Base-by-base conservation (phyloP, 2,113 vertebrate genomes). In the Zingel zingel region DNA sequence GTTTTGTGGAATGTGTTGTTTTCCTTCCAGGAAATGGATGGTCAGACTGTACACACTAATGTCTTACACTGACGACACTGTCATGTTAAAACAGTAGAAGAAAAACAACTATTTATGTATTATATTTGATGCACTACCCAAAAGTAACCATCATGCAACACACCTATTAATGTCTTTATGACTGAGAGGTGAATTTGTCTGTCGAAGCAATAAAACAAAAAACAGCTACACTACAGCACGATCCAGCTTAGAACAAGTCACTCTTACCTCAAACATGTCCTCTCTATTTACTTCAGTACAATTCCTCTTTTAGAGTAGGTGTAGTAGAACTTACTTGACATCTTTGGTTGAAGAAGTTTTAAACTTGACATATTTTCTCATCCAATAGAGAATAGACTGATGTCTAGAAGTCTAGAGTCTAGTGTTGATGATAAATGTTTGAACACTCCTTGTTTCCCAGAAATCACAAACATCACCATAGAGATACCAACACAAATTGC, bases 401-500 rank as follows among this genome's bases (percentile, higher is more conserved):
- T 51, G 5, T n/a, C 48, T 39, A 10, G 39, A 39, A 11, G 39
- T 43, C 23, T 15, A 5, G 27, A 14, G 45, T 53, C 13, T 11
- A 8, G 47, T 11, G 25, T 21, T 30, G 6, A 54, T 16, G 57
- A 39, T 21, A 25, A 72, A 74, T 25, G 6, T 72, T 16, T 82
- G 30, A 79, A 77, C 45, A 18, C 50, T 58, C 47, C 27, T 27
- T 48, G 14, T 39, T 30, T 66, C 61, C 57, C 18, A 19, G 65
- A 78, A 84, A 61, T 84, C 14, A 70, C 48, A 75, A 83, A 83
- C 7, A 61, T 90, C 68, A 79, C 82, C 81, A 83, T 76, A 25
- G 88, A 48, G 82, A 91, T 15, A 4, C 3, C 1, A 36, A 63
- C 43, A 83, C 1, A 69, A 72, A 11, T 45, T 82, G 82, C 25